These are phyloP conservation scores for Bombus picipes DNA, from an alignment of 1,140 invertebrate species.

Conservation along the genomic window DNA sequence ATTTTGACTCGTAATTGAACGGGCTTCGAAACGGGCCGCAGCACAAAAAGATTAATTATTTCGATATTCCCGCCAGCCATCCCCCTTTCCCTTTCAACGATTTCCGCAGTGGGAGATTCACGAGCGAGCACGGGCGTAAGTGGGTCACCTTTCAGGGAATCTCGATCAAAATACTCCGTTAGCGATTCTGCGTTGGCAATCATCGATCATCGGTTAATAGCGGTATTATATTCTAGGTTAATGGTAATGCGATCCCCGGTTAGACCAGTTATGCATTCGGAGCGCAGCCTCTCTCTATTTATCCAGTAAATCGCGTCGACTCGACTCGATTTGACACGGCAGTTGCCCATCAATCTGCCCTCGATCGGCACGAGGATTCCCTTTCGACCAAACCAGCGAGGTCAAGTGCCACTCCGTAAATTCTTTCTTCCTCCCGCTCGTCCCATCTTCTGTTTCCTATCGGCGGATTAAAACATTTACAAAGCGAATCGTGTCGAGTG, in stretches of 20 bases:
- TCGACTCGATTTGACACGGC: background rate
- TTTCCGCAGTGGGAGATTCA: constrained; percentile 34
- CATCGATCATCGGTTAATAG: constrained; percentile 49
- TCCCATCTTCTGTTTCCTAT: background rate
- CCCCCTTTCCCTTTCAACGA: constrained; percentile 48
- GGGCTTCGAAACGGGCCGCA: background rate
- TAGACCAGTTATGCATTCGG: constrained; percentile 36
- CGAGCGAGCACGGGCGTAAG: background rate
- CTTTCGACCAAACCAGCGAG: background rate
- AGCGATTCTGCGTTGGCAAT: background rate
- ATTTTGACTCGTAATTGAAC: background rate
- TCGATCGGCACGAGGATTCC: background rate
- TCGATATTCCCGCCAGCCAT: constrained; percentile 24
- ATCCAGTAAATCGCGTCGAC: constrained; percentile 2
- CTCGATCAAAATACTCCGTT: constrained; percentile 28
- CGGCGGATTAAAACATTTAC: constrained; percentile 8
- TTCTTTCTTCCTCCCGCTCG: background rate
- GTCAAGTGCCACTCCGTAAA: constrained; percentile 31
- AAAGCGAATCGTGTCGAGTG: constrained; percentile 45
- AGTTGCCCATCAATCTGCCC: constrained; percentile 5
- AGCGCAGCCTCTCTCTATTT: constrained; percentile 28
- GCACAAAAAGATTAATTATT: constrained; percentile 36
- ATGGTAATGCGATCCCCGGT: constrained; percentile 35
- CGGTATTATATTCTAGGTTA: constrained; percentile 50
- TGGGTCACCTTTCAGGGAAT: constrained; percentile 46